Percentiles rank a stretch among this genome's conserved stretches.
Conservation (phyloP, 2,888 invertebrate genomes). For the Athrips mouffetella region DNA sequence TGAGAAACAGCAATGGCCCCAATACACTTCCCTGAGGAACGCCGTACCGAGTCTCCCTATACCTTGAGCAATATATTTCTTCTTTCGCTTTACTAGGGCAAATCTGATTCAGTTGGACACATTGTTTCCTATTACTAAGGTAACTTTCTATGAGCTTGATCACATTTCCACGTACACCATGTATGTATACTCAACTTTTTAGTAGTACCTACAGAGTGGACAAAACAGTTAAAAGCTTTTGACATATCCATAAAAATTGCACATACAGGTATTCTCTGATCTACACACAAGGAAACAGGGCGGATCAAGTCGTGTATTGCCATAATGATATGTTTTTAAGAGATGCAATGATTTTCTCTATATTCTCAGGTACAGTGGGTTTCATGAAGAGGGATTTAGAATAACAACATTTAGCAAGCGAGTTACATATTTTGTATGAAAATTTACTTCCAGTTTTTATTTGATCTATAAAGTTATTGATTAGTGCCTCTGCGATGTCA, state of each 20-base stretch:
- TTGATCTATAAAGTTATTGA: conserved; percentile 14
- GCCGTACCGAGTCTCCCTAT: too few relatives aligned
- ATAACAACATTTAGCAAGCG: too few relatives aligned
- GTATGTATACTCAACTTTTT: conserved; percentile 2
- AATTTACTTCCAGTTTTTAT: neutral
- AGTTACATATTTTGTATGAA: neutral
- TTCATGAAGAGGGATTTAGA: conserved; percentile 8
- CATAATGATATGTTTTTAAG: conserved; percentile 9
- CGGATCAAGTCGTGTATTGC: conserved; percentile 10
- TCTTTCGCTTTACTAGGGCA: too few relatives aligned
- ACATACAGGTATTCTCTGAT: too few relatives aligned
- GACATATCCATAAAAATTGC: conserved; percentile 8
- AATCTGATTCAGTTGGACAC: too few relatives aligned
- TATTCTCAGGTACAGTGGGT: too few relatives aligned
- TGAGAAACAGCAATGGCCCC: too few relatives aligned
- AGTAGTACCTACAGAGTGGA: conserved; percentile 5
- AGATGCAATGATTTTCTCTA: conserved; percentile 12
- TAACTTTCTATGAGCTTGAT: too few relatives aligned
- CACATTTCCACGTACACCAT: conserved; percentile 15
- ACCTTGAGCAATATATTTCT: too few relatives aligned
- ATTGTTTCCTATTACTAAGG: too few relatives aligned
- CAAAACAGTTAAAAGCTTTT: conserved; percentile 13
- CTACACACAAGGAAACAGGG: neutral
- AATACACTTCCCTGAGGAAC: too few relatives aligned
- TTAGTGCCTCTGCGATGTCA: conserved; percentile 15